Percentiles rank a stretch among this genome's conserved stretches.
phyloP scores from a whole-genome alignment of 1,140 invertebrate species.

The Linepithema humile region DNA sequence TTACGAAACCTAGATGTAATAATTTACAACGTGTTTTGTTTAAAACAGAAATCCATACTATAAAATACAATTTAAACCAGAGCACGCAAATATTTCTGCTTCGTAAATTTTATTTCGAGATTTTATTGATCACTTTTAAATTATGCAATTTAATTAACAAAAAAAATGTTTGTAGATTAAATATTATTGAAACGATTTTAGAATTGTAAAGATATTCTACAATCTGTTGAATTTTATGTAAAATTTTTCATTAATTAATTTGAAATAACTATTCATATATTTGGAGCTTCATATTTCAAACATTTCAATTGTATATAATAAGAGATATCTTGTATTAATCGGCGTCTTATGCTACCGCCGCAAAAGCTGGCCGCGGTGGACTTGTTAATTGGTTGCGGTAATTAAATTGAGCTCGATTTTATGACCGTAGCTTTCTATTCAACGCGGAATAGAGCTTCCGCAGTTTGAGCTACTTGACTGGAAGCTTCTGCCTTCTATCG shows the following conservation, averaged over 20 bases:
- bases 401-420: constrained; percentile 28
- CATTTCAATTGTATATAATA: too few species aligned
- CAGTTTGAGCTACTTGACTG: constrained; percentile 21
- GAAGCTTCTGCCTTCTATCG: neutral
- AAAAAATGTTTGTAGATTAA: neutral
- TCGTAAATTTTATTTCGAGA: neutral
- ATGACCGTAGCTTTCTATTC: neutral
- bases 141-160: neutral
- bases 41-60: neutral
- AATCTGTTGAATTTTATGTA: too few species aligned
- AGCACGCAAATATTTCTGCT: neutral
- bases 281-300: neutral
- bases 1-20: neutral
- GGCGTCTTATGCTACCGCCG: neutral
- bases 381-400: constrained; percentile 25
- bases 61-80: neutral
- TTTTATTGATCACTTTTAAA: neutral
- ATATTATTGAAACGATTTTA: neutral
- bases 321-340: neutral
- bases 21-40: neutral
- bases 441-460: neutral
- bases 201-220: neutral
- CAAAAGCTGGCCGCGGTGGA: neutral
- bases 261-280: neutral
- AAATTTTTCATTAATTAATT: neutral